Percentiles rank a stretch among this genome's conserved stretches.
These are phyloP conservation scores for Aurelia sp. DNA, from an alignment of 30 jellyfish, hydroid and myxozoan genomes.

Conservation along the genomic window DNA sequence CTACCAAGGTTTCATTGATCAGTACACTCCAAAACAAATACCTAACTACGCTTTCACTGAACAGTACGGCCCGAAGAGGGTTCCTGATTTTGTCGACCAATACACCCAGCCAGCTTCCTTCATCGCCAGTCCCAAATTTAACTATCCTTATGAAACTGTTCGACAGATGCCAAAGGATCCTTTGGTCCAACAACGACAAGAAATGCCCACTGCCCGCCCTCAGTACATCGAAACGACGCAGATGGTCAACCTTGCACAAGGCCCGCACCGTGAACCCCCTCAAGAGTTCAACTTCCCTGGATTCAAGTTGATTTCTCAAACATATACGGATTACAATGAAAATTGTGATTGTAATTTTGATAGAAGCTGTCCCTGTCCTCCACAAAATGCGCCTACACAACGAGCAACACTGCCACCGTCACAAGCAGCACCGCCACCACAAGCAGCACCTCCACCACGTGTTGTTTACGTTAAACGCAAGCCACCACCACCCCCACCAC, in stretches of 20 bases:
- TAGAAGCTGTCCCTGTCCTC: conserved; percentile 35
- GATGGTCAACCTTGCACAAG: conserved; percentile 48
- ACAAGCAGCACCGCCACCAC: conserved; percentile 47
- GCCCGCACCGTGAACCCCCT: conserved; percentile 66
- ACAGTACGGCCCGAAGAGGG: not conserved
- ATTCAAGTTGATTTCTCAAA: conserved; percentile 48
- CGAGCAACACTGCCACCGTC: conserved; percentile 27
- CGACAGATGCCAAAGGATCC: conserved; percentile 14
- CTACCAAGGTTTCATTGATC: conserved; percentile 8
- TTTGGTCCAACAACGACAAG: conserved; percentile 48
- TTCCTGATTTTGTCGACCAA: conserved; percentile 39
- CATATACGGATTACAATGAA: conserved; percentile 57
- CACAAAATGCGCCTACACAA: conserved; percentile 17
- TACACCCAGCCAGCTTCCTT: conserved; percentile 6
- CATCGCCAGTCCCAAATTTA: not conserved
- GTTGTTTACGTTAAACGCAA: not conserved
- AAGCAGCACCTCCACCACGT: conserved; percentile 35
- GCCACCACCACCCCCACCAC: conserved; percentile 37
- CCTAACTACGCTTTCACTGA: not conserved
- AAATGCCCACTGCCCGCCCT: conserved; percentile 52
- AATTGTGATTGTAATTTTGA: conserved; percentile 43
- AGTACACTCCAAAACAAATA: conserved; percentile 1
- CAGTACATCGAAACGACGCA: conserved; percentile 52
- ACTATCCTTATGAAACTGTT: conserved; percentile 16
- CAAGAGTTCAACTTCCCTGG: conserved; percentile 67